Conservation (phyloP, 2,888 invertebrate genomes). For the Panopea generosa region DNA sequence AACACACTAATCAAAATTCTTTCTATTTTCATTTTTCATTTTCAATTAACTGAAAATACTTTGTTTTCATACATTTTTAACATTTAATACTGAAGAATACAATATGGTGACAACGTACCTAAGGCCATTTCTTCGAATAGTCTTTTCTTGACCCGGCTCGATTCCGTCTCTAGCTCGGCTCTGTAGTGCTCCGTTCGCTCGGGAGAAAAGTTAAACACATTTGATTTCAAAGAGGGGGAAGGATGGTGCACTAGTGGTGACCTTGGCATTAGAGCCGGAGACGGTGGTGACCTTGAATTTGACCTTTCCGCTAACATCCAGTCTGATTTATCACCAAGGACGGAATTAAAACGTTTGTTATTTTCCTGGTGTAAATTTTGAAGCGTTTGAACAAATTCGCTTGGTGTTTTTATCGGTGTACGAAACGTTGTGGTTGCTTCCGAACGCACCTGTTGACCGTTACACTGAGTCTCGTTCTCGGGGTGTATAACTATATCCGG, state of each 20-base stretch:
- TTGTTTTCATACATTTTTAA: no score
- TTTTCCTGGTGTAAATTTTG: constrained; percentile 17
- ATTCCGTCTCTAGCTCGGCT: constrained; percentile 39
- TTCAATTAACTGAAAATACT: no score
- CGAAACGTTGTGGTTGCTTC: constrained; percentile 24
- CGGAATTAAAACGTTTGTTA: constrained; percentile 24
- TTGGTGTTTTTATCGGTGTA: constrained; percentile 43
- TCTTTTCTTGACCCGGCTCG: constrained; percentile 48
- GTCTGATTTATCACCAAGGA: constrained; percentile 65
- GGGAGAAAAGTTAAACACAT: constrained; percentile 53
- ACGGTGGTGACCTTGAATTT: constrained; percentile 67
- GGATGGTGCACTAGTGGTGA: constrained; percentile 17
- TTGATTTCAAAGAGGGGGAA: constrained; percentile 30
- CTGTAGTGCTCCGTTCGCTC: constrained; percentile 50
- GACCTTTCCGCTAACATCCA: constrained; percentile 69
- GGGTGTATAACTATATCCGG: constrained; percentile 51
- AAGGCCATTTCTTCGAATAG: constrained; percentile 42
- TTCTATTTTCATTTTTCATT: no score
- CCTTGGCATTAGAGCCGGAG: constrained; percentile 37
- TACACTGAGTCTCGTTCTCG: constrained; percentile 25
- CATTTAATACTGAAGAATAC: no score
- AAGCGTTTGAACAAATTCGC: constrained; percentile 26
- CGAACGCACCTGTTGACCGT: background rate
- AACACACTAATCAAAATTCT: no score
- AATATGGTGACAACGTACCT: no score